A percentile compares a stretch with the other conserved stretches of the same genome.
Evolutionary conservation across 1,140 invertebrate species (phyloP).

Genomic region (Akabosia matsudoensis): DNA sequence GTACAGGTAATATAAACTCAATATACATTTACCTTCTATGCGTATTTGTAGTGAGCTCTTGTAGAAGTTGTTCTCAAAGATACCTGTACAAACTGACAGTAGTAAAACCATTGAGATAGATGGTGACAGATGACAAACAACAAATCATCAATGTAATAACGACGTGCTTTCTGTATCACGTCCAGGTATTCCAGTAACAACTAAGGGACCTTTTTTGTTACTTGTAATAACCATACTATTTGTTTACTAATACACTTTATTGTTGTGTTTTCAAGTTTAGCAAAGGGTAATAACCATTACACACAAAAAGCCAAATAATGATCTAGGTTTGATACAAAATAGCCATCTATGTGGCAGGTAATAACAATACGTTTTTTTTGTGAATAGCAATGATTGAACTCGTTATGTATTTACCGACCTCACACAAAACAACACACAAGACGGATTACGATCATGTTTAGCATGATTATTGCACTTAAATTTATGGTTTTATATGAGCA

Average conservation of each 20-base stretch:
- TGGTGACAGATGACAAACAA: slow-evolving; percentile 23
- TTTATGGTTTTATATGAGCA: slow-evolving; percentile 10
- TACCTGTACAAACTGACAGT: background rate
- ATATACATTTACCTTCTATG: no score
- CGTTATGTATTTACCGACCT: slow-evolving; percentile 12
- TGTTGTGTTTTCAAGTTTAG: background rate
- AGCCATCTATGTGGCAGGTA: background rate
- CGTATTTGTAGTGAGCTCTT: no score
- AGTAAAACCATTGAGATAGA: slow-evolving; percentile 6
- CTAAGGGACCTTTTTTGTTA: no score
- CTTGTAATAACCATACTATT: no score
- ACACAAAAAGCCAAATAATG: background rate
- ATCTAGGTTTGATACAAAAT: background rate
- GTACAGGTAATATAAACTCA: no score
- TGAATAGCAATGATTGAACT: slow-evolving; percentile 15
- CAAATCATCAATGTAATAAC: background rate
- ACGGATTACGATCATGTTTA: background rate
- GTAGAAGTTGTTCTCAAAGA: no score
- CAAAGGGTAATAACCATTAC: background rate
- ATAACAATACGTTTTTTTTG: background rate
- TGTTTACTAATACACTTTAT: background rate
- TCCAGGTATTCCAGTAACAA: no score
- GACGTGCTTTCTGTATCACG: no score
- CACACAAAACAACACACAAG: slow-evolving; percentile 5
- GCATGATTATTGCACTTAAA: background rate